Conservation (phyloP, 2,797 vertebrate genomes). For the Spheniscus humboldti region DNA sequence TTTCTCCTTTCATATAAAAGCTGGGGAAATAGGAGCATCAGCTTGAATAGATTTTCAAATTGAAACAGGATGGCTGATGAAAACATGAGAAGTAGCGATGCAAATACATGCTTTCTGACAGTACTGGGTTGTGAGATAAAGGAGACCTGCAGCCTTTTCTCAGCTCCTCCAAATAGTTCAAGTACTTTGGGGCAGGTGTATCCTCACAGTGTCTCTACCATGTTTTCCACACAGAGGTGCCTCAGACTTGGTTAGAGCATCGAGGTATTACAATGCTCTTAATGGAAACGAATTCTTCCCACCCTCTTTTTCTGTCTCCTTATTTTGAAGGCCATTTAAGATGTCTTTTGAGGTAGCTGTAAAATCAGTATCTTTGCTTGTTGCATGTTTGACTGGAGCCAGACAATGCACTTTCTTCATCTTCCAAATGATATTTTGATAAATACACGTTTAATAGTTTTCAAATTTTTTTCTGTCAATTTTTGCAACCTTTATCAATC, state of each 20-base stretch:
- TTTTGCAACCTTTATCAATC: slow-evolving; percentile 6
- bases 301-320: not conserved
- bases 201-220: not conserved
- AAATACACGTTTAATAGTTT: slow-evolving; percentile 35
- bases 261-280: not conserved
- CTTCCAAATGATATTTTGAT: slow-evolving; percentile 28
- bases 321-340: not conserved
- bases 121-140: not conserved
- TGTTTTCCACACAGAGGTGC: not conserved
- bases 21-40: not conserved
- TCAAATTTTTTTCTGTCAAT: not conserved
- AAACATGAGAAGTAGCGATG: not conserved
- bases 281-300: not conserved
- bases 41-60: not conserved
- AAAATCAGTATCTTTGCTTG: not conserved
- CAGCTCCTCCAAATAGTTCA: not conserved
- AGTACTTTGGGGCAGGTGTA: not conserved
- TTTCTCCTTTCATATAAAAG: not conserved
- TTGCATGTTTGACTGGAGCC: not conserved
- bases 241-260: not conserved
- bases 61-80: not conserved
- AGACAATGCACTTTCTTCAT: slow-evolving; percentile 8
- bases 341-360: not conserved
- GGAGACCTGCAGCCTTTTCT: not conserved
- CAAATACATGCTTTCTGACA: not conserved